Percentiles rank a stretch among this genome's conserved stretches.
Conservation (phyloP, 2,888 invertebrate genomes). For the Apamea epomidion region DNA sequence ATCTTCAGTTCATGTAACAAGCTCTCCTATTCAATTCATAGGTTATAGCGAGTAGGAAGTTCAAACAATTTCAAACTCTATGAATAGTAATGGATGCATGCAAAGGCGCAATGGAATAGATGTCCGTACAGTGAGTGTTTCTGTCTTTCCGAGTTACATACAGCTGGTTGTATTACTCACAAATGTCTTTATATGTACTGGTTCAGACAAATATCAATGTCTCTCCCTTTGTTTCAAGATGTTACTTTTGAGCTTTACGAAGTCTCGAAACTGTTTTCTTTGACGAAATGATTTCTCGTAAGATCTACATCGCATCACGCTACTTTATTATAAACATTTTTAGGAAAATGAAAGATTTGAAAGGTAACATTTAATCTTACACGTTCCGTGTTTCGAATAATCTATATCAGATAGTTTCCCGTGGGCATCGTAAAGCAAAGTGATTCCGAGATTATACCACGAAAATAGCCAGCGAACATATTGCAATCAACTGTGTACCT, state of each 20-base stretch:
- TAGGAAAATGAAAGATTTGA: background rate
- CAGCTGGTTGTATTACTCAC: slow-evolving; percentile 21
- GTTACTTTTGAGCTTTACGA: background rate
- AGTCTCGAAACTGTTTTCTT: background rate
- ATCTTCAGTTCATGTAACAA: slow-evolving; percentile 25
- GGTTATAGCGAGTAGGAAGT: slow-evolving; percentile 68
- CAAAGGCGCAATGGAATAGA: slow-evolving; percentile 66
- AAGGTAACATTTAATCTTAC: background rate
- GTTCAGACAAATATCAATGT: slow-evolving; percentile 6
- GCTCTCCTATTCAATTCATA: slow-evolving; percentile 66
- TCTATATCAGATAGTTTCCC: slow-evolving; percentile 30
- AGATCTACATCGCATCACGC: background rate
- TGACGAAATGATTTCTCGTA: background rate
- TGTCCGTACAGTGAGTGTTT: slow-evolving; percentile 44
- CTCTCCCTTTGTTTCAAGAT: slow-evolving; percentile 25
- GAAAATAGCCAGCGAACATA: background rate
- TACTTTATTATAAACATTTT: background rate
- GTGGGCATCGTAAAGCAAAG: slow-evolving; percentile 23
- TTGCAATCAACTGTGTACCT: slow-evolving; percentile 1
- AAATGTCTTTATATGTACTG: slow-evolving; percentile 7
- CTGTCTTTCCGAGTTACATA: slow-evolving; percentile 40
- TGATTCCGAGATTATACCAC: slow-evolving; percentile 27
- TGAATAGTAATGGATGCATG: slow-evolving; percentile 71
- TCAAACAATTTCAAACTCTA: slow-evolving; percentile 70
- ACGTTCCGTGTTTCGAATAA: slow-evolving; percentile 18